Evolutionary conservation across 2,888 invertebrate genomes (phyloP).

Genomic region (Athalia circularis): DNA sequence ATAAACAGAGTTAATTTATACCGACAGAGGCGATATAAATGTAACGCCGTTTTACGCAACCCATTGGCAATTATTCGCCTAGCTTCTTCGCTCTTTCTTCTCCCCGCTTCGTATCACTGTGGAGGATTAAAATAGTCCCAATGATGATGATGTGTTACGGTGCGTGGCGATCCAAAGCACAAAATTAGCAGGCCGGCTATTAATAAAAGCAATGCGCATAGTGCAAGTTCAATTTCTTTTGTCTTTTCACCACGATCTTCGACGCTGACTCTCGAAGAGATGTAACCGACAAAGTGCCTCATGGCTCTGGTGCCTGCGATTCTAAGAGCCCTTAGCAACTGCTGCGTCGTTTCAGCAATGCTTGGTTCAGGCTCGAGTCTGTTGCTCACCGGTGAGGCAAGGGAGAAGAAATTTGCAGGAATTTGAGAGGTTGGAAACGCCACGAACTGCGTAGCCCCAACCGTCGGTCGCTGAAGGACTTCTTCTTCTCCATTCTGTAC

Average conservation of each 20-base stretch:
- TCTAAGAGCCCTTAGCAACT: constrained; percentile 83
- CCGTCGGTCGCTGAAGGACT: constrained; percentile 59
- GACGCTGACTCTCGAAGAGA: constrained; percentile 79
- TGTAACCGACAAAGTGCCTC: constrained; percentile 81
- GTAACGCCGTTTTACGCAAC: constrained; percentile 4
- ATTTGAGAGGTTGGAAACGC: constrained; percentile 66
- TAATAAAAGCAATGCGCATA: constrained; percentile 86
- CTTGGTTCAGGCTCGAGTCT: constrained; percentile 78
- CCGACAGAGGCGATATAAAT: constrained; percentile 37
- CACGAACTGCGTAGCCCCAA: constrained; percentile 60
- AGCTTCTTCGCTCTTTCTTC: background rate
- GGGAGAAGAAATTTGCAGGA: constrained; percentile 62
- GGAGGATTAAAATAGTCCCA: constrained; percentile 94
- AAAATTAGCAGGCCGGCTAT: constrained; percentile 87
- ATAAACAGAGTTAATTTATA: constrained; percentile 42
- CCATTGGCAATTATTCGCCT: too few species aligned
- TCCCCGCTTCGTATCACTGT: constrained; percentile 64
- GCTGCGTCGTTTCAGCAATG: constrained; percentile 82
- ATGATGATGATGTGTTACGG: constrained; percentile 85
- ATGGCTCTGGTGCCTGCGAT: constrained; percentile 80
- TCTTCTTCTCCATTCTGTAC: constrained; percentile 75
- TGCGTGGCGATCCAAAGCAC: constrained; percentile 81
- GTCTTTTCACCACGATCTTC: constrained; percentile 79
- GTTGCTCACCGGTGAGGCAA: constrained; percentile 57
- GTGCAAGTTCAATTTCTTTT: constrained; percentile 84